Percentiles rank a stretch among this genome's conserved stretches.
These are phyloP conservation scores for Canis aureus DNA, from an alignment of 2,113 vertebrate genomes.

Conservation along the genomic window DNA sequence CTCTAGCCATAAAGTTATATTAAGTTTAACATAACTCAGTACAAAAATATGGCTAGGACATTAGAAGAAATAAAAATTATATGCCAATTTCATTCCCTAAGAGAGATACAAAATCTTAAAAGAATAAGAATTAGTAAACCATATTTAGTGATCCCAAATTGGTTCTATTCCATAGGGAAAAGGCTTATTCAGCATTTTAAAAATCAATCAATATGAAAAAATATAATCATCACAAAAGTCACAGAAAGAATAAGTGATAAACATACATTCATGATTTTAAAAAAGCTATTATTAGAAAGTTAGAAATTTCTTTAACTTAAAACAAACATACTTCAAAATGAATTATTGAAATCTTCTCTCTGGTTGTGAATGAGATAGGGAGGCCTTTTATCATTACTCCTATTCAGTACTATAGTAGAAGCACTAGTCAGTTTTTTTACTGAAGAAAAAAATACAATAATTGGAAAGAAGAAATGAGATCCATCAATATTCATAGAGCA, in stretches of 20 bases:
- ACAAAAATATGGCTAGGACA: neutral
- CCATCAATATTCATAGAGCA: neutral
- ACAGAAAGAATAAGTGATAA: neutral
- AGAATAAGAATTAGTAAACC: neutral
- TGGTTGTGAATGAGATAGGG: neutral
- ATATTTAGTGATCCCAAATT: neutral
- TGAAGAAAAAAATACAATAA: neutral
- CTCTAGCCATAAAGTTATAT: neutral
- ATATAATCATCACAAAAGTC: neutral
- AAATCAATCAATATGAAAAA: neutral
- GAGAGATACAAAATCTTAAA: neutral
- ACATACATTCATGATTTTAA: neutral
- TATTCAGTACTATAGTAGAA: neutral
- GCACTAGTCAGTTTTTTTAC: neutral
- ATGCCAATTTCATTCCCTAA: neutral
- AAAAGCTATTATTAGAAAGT: neutral
- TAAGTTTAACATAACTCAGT: neutral
- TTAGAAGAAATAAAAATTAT: slow-evolving; percentile 2
- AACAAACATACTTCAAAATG: neutral
- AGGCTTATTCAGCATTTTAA: neutral
- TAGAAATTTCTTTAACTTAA: slow-evolving; percentile 24
- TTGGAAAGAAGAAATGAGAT: slow-evolving; percentile 1
- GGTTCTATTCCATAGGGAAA: neutral
- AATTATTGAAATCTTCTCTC: neutral
- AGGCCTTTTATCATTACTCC: neutral